Evolutionary conservation across 1,140 invertebrate species (phyloP).

Genomic region (Polypedilum pembai): DNA sequence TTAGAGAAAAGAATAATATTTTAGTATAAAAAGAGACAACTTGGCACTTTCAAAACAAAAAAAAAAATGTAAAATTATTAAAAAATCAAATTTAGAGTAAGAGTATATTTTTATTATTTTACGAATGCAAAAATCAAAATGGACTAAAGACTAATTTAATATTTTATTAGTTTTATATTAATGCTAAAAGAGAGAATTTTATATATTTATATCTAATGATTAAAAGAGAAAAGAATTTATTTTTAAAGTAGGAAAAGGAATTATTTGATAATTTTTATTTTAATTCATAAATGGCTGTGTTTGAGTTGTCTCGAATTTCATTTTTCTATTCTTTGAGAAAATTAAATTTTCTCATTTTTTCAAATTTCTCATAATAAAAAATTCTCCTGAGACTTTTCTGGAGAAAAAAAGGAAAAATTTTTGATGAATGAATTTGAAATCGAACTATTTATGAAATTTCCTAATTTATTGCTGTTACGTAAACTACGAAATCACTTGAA

Average conservation of each 20-base stretch:
- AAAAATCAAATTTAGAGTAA: no score
- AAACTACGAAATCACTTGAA: no score
- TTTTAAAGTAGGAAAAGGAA: not conserved
- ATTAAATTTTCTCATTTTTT: no score
- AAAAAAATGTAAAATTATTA: not conserved
- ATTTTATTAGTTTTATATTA: constrained; percentile 4
- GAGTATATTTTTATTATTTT: no score
- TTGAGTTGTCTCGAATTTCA: not conserved
- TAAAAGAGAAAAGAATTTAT: not conserved
- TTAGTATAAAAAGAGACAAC: not conserved
- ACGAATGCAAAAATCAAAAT: not conserved
- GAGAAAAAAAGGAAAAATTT: no score
- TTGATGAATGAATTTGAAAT: no score
- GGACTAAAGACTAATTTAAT: not conserved
- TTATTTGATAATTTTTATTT: not conserved
- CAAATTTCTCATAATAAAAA: no score
- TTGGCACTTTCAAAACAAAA: constrained; percentile 3
- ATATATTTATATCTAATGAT: not conserved
- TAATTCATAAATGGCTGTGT: constrained; percentile 8
- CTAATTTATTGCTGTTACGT: no score
- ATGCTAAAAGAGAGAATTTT: not conserved
- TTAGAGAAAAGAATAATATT: not conserved
- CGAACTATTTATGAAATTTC: no score
- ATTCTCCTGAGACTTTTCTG: no score
- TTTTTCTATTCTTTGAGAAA: not conserved